A percentile compares a stretch with the other conserved stretches of the same genome.
phyloP scores from a whole-genome alignment of 92 coral and sea anemone species.

The Phymanthus crucifer region DNA sequence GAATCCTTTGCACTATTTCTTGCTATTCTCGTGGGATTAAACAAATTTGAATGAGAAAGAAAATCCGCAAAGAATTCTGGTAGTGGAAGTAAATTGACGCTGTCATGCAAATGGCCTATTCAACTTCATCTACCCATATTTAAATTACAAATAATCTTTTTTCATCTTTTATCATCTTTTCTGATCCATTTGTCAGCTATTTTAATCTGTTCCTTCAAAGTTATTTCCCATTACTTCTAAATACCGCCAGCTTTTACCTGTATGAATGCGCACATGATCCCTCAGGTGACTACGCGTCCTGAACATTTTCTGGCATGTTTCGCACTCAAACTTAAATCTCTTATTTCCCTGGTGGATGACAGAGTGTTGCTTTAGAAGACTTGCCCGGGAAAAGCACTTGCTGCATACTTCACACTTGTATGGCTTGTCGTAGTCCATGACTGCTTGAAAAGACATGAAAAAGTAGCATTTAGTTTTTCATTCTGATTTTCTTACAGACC shows the following conservation, averaged over 20 bases:
- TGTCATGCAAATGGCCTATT: no score
- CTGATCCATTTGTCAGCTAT: no score
- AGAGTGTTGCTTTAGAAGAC: constrained; percentile 93
- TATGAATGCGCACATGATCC: constrained; percentile 96
- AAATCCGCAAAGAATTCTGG: no score
- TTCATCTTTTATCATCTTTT: no score
- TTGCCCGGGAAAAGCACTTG: constrained; percentile 91
- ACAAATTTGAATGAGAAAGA: no score
- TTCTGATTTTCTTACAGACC: neutral
- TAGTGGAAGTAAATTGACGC: no score
- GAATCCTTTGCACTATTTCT: no score
- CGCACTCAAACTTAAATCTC: constrained; percentile 96
- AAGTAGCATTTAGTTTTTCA: neutral
- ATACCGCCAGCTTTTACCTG: constrained; percentile 55
- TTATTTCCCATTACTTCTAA: neutral
- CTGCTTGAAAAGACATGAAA: neutral
- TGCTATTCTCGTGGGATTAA: no score
- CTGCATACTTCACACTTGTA: constrained; percentile 83
- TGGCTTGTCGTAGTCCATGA: constrained; percentile 29
- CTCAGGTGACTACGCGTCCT: constrained; percentile 95
- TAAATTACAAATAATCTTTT: neutral
- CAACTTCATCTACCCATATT: neutral
- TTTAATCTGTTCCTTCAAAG: no score
- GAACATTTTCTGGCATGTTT: constrained; percentile 93
- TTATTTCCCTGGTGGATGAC: constrained; percentile 97